These are phyloP conservation scores for Pandemis corylana DNA, from an alignment of 2,888 invertebrate species.

Conservation along the genomic window DNA sequence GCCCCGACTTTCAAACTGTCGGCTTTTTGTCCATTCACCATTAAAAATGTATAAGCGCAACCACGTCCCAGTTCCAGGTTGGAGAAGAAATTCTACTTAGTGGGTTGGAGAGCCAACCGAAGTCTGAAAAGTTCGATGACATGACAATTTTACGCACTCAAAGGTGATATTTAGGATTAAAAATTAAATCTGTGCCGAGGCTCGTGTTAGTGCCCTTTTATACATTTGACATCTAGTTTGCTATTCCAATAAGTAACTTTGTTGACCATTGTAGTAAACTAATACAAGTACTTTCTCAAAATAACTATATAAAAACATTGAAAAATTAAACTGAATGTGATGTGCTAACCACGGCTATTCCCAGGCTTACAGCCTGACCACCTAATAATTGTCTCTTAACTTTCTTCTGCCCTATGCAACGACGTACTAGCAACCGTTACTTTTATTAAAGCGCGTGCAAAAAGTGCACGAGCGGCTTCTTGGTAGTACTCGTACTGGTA, in stretches of 20 bases:
- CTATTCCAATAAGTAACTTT: too few species aligned
- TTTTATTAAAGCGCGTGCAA: slow-evolving; percentile 49
- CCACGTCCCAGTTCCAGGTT: slow-evolving; percentile 55
- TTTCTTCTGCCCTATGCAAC: slow-evolving; percentile 26
- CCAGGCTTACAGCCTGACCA: neutral
- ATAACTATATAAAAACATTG: neutral
- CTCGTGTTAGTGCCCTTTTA: too few species aligned
- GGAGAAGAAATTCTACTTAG: slow-evolving; percentile 42
- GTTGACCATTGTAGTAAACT: too few species aligned
- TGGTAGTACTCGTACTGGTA: slow-evolving; percentile 46
- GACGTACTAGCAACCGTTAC: slow-evolving; percentile 21
- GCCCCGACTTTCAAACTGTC: slow-evolving; percentile 70
- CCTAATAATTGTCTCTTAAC: slow-evolving; percentile 25
- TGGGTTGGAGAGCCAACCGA: neutral
- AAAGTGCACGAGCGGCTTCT: slow-evolving; percentile 64
- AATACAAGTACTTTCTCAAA: too few species aligned
- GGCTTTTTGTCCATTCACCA: slow-evolving; percentile 71
- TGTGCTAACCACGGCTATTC: slow-evolving; percentile 3
- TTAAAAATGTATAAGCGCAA: slow-evolving; percentile 73
- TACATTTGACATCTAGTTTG: too few species aligned
- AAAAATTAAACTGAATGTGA: neutral
- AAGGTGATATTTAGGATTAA: neutral
- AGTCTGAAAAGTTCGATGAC: slow-evolving; percentile 46
- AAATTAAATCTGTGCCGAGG: neutral
- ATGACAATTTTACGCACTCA: slow-evolving; percentile 23